phyloP scores from a whole-genome alignment of 2,797 vertebrate species.

The Strix occidentalis region DNA sequence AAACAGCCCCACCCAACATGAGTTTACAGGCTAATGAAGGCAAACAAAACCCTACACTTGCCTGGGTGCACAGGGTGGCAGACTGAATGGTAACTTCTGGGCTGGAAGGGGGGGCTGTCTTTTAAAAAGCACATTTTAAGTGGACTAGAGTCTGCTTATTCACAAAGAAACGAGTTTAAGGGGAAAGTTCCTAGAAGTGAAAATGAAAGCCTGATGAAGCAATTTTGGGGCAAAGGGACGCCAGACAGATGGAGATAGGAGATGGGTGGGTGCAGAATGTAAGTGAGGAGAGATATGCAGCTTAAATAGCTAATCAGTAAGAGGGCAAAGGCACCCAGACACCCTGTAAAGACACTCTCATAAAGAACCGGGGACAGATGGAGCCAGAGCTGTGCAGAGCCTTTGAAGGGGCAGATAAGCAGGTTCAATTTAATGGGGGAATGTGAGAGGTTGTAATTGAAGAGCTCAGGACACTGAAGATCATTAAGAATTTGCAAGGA shows the following conservation, averaged over 20 bases:
- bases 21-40: constrained; percentile 64
- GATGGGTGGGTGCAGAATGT: constrained; percentile 33
- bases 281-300: constrained; percentile 31
- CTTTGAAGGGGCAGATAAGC: constrained; percentile 67
- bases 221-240: constrained; percentile 19
- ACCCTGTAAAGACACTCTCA: constrained; percentile 54
- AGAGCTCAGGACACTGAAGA: constrained; percentile 48
- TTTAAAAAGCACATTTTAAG: not conserved
- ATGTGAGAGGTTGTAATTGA: constrained; percentile 65
- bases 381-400: constrained; percentile 53
- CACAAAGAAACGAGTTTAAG: not conserved
- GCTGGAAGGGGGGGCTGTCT: not conserved
- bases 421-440: constrained; percentile 64
- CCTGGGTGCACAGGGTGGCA: not conserved
- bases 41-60: constrained; percentile 60
- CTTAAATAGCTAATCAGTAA: constrained; percentile 59
- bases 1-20: constrained; percentile 62
- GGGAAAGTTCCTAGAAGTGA: constrained; percentile 41
- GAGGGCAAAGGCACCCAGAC: constrained; percentile 59
- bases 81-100: constrained; percentile 10
- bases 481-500: constrained; percentile 64
- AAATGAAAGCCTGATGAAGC: constrained; percentile 25
- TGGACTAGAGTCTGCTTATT: not conserved
- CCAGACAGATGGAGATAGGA: constrained; percentile 56
- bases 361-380: constrained; percentile 65